Base-by-base conservation (phyloP, 1,140 invertebrate genomes). In the Pseudomyrmex dendroicus region DNA sequence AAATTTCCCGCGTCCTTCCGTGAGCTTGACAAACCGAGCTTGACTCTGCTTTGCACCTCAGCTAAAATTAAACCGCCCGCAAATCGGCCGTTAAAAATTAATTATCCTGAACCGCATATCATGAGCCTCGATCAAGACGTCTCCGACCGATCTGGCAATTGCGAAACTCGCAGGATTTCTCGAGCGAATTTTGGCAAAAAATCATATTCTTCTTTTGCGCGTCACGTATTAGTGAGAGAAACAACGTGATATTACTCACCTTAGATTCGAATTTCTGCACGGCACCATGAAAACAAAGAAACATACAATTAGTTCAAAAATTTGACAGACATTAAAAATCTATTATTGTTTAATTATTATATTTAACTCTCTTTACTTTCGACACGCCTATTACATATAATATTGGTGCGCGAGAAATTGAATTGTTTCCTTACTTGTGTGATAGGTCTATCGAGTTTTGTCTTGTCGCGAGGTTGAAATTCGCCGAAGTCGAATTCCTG, bases 251-350 rank as follows among this genome's bases (percentile, higher is more conserved):
- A 74, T 87, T 78, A 91, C 92, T 93, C 84, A 94, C 94, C 93
- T 94, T 94, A 61, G 93, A 93, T 0, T 94, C 94, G 89, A 94
- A 91, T 88, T 94, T 94, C 93, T 94, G 90, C 57, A 50, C 63
- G 67, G 13, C 57, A 59, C 20, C 89, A 90, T 91, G 91, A 90
- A 93, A 93, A 88, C 70, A 67, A 90, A 85, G 52, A 88, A 73
- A 17, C 1, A 35, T 15, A 67, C 12, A 54, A 77, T 76, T 74
- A 80, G 8, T 70, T 0, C 5, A 2, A 72, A 13, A 25, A 50
- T 61, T 72, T 10, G 1, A 48, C 54, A 13, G 2, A 48, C 12
- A 9, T 59, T 70, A 57, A 48, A 57, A 25, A 20, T 73, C 35
- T 20, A 35, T 35, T 35, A 35, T 35, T 5, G 35, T 35, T 35